Evolutionary conservation across 2,797 vertebrate genomes (phyloP), one percentile per base, ranked within the genome.

Genomic region (Oreochromis grahami): DNA sequence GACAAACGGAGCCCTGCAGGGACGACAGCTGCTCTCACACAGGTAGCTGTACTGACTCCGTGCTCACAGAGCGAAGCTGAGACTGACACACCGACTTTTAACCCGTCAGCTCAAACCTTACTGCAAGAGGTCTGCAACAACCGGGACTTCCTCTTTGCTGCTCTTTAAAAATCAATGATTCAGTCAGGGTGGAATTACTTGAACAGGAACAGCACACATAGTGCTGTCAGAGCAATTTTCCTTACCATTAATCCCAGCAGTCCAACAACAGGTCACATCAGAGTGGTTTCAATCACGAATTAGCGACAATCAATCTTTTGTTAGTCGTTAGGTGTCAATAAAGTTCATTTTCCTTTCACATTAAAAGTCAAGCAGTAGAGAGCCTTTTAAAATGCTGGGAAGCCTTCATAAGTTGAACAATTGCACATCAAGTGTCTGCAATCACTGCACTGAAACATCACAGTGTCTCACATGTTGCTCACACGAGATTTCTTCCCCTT

Each of bases 1-100:
- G 17, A 60, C 81, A 68, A 80, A 81, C 84, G 43, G n/a, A 3
- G 26, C 15, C 81, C 86, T 1, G 77, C 79, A 65, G 87, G 80
- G 29, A 1, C 7, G 2, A 52, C 90, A 76, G 87, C 84, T 83
- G 89, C 82, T 84, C 80, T 65, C 60, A 51, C 77, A 85, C 86
- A 83, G 86, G 78, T 50, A 65, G 78, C 82, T 76, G 89, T 63
- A 36, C 78, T 36, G 2, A 78, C 24, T 17, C 17, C 10, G 45
- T 60, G 77, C 41, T 74, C 55, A 4, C 24, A 1, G n/a, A 58
- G 79, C 77, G 53, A 36, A 43, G 5, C 3, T 2, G 15, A 52
- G 36, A 76, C 72, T 13, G 26, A 83, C 80, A 4, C 1, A 15
- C 8, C 1, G 24, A 26, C 83, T 63, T 51, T n/a, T 43, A 82